Evolutionary conservation across 2,888 invertebrate genomes (phyloP).

Genomic region (Lasioglossum malachurum): DNA sequence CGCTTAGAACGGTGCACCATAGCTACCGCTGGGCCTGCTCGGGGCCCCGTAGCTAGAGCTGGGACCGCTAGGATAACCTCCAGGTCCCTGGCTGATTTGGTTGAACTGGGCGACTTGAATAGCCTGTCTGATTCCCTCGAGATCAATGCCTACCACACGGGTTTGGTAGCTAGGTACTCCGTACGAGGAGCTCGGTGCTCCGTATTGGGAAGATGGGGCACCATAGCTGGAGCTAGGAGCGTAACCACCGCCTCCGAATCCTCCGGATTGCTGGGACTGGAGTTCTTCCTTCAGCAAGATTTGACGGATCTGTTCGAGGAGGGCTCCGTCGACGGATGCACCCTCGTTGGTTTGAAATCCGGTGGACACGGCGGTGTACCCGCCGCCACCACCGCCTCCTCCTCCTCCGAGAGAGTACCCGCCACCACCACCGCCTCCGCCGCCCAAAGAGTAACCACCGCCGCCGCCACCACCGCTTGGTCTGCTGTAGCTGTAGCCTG

Average conservation of each 20-base stretch:
- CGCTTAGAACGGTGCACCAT: conserved; percentile 88
- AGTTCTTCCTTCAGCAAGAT: conserved; percentile 94
- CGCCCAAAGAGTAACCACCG: conserved; percentile 82
- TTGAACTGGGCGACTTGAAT: conserved; percentile 95
- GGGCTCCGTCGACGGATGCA: conserved; percentile 91
- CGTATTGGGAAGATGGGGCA: conserved; percentile 85
- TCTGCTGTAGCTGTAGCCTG: conserved; percentile 85
- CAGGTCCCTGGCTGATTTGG: conserved; percentile 87
- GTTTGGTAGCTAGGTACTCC: conserved; percentile 87
- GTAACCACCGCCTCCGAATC: conserved; percentile 85
- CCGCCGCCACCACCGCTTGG: conserved; percentile 84
- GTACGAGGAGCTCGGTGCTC: conserved; percentile 88
- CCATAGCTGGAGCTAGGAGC: conserved; percentile 84
- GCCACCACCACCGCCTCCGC: conserved; percentile 83
- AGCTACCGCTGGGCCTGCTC: conserved; percentile 88
- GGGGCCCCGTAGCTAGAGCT: conserved; percentile 85
- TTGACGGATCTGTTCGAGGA: conserved; percentile 93
- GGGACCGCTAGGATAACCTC: conserved; percentile 83
- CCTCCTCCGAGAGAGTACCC: conserved; percentile 46
- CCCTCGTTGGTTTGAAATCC: conserved; percentile 94
- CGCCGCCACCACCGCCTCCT: conserved; percentile 86
- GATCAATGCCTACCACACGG: conserved; percentile 93
- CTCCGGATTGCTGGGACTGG: conserved; percentile 86
- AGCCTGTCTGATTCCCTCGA: conserved; percentile 94
- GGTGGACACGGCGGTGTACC: conserved; percentile 91